Evolutionary conservation across 2,888 invertebrate species (phyloP).

Genomic region (Drosophila ezoana): DNA sequence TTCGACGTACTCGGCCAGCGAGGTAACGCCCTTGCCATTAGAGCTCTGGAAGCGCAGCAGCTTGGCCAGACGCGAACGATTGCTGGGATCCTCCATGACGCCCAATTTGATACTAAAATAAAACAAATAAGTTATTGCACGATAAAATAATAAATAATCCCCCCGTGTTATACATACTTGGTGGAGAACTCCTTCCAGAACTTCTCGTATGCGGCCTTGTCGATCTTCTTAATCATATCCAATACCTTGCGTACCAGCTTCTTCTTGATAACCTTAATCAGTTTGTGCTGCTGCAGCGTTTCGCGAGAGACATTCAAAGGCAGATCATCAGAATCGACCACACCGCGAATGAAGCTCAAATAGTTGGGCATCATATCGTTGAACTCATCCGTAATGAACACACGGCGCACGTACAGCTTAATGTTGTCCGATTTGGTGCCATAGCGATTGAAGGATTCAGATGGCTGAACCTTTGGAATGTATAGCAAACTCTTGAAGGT

Average conservation of each 20-base stretch:
- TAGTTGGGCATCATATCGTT: conserved; percentile 99
- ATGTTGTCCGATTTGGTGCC: conserved; percentile 97
- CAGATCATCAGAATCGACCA: conserved; percentile 99
- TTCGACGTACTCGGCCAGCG: conserved; percentile 94
- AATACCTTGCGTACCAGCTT: conserved; percentile 98
- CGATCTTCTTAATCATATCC: conserved; percentile 99
- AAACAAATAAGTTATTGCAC: not conserved
- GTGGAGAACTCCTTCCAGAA: conserved; percentile 99
- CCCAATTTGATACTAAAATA: conserved; percentile 93
- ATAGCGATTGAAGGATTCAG: conserved; percentile 97
- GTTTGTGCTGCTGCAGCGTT: conserved; percentile 98
- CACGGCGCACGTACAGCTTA: conserved; percentile 98
- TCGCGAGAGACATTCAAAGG: conserved; percentile 99
- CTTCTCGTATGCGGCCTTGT: conserved; percentile 93
- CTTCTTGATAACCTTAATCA: conserved; percentile 99
- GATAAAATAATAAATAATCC: not conserved
- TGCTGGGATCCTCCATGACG: conserved; percentile 98
- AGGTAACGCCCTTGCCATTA: conserved; percentile 88
- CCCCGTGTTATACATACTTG: conserved; percentile 87
- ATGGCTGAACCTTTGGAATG: conserved; percentile 95
- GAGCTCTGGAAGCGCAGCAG: conserved; percentile 96
- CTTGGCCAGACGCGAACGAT: conserved; percentile 97
- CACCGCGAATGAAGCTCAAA: conserved; percentile 96
- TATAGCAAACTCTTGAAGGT: conserved; percentile 98
- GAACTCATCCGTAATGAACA: conserved; percentile 99